A percentile compares a stretch with the other conserved stretches of the same genome.
Conservation (phyloP, 2,888 invertebrate species). For the Rotaria macrura region DNA sequence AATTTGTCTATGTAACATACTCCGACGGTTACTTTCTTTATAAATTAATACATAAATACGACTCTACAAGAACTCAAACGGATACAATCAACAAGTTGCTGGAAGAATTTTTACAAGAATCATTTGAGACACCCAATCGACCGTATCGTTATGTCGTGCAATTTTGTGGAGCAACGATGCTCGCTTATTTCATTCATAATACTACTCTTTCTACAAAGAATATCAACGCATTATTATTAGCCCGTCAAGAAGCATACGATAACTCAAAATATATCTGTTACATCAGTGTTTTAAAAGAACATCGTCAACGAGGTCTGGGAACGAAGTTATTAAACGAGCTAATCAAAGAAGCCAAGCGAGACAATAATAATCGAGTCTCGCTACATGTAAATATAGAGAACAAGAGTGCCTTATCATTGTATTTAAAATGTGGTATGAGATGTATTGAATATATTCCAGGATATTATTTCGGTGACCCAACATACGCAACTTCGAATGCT, state of each 20-base stretch:
- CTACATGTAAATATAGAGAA: conserved; percentile 10
- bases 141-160: not conserved
- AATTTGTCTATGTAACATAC: not conserved
- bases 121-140: not conserved
- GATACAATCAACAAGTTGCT: not conserved
- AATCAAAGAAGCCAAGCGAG: not conserved
- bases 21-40: not conserved
- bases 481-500: not conserved
- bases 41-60: not conserved
- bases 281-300: not conserved
- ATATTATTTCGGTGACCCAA: not conserved
- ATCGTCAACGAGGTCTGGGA: not conserved
- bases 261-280: not conserved
- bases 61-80: not conserved
- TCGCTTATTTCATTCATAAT: not conserved
- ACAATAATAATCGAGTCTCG: not conserved
- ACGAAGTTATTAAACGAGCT: not conserved
- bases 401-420: not conserved
- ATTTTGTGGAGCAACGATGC: not conserved
- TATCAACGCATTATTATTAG: not conserved
- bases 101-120: not conserved
- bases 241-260: not conserved
- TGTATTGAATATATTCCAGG: not conserved
- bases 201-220: not conserved
- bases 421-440: conserved; percentile 9